Conservation (phyloP, 1,140 invertebrate genomes). For the Diachasma alloeum region DNA sequence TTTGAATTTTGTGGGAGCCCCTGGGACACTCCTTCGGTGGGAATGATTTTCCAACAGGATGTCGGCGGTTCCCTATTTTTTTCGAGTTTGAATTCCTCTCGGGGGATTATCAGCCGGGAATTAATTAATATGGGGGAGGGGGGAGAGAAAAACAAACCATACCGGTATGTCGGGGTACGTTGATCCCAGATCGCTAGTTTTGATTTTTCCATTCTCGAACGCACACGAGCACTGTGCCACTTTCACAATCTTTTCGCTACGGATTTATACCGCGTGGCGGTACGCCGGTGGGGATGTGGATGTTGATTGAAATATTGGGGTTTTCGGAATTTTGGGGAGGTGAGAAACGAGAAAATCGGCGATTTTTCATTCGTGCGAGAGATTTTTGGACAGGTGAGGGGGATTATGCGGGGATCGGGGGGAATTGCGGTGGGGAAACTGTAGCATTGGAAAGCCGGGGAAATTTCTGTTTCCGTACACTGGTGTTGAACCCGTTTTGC, state of each 20-base stretch:
- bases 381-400: too few species aligned
- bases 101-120: background rate
- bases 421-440: background rate
- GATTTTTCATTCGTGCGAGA: background rate
- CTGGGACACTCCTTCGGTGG: background rate
- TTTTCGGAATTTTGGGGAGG: background rate
- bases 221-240: constrained; percentile 34
- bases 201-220: constrained; percentile 32
- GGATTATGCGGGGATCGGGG: too few species aligned
- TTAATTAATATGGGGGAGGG: background rate
- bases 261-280: background rate
- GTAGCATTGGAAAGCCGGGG: background rate
- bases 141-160: constrained; percentile 12
- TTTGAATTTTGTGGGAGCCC: background rate
- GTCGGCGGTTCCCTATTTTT: background rate
- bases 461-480: background rate
- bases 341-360: background rate
- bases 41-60: background rate
- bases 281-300: background rate
- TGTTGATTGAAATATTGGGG: background rate
- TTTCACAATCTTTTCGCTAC: constrained; percentile 36
- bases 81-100: background rate
- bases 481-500: background rate
- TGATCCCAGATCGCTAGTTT: constrained; percentile 37
- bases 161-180: constrained; percentile 10